Percentiles rank a stretch among this genome's conserved stretches.
These are phyloP conservation scores for Chamaetylas fuelleborni DNA, from an alignment of 2,113 vertebrate genomes.

Conservation along the genomic window DNA sequence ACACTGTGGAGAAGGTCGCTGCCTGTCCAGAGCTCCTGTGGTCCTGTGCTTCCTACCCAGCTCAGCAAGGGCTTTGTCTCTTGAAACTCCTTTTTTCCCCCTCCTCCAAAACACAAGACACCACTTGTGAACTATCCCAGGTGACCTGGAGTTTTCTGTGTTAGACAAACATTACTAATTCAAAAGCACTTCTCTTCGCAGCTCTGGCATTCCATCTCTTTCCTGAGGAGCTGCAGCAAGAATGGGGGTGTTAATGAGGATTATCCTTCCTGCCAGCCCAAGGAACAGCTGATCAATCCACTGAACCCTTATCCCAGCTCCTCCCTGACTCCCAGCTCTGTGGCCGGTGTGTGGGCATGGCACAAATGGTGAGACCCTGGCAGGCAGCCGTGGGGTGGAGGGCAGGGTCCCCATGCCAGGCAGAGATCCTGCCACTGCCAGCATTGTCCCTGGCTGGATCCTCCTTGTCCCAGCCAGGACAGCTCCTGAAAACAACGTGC, in stretches of 20 bases:
- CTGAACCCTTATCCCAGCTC: not conserved
- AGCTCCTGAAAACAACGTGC: fast-evolving
- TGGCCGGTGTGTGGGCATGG: fast-evolving
- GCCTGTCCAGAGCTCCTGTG: fast-evolving
- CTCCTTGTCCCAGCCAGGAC: not conserved
- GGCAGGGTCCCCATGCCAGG: fast-evolving
- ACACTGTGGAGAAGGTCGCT: not conserved
- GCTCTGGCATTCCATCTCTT: not conserved
- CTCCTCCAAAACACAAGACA: not conserved
- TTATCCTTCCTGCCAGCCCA: constrained; percentile 20
- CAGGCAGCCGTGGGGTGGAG: not conserved
- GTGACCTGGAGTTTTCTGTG: not conserved
- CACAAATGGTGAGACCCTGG: not conserved
- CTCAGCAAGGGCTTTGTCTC: not conserved
- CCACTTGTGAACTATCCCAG: not conserved
- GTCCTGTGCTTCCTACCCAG: not conserved
- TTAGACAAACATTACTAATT: constrained; percentile 11
- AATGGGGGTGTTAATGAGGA: constrained; percentile 31
- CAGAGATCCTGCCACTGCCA: not conserved
- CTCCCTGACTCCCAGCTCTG: not conserved
- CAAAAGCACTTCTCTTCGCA: constrained; percentile 29
- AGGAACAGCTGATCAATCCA: constrained; percentile 14
- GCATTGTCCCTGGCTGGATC: not conserved
- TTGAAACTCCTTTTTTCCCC: not conserved
- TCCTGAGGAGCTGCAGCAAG: not conserved